Evolutionary conservation across 2,888 invertebrate species (phyloP), one percentile per base, ranked within the genome.

Genomic region (Pseudococcus longispinus): DNA sequence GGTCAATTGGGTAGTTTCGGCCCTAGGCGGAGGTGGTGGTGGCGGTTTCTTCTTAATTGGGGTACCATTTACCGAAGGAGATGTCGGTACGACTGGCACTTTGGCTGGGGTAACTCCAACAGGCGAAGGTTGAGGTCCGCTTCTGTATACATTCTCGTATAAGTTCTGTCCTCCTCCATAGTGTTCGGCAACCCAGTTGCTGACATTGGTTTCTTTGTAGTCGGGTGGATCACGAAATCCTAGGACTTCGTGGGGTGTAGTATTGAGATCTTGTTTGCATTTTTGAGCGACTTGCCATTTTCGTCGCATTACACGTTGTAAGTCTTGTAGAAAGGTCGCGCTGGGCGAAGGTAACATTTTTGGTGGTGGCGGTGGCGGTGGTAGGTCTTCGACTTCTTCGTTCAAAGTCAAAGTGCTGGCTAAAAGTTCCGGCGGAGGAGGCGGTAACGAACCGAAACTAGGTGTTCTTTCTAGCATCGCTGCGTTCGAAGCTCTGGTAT

Each of bases 241-340:
- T 9, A 97, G 93, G 2, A 97, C 97, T 90, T 97, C 96, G 90
- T 97, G 96, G 0, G 97, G 97, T 60, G 96, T 96, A 1, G 96
- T 96, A n/a, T 95, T 94, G 18, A 95, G 94, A 90, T 97, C 97
- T 32, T 95, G 91, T 91, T 96, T 96, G 90, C 97, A 96, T 90
- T 97, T 97, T 90, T 97, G 97, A 3, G 97, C 97, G 0, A 97
- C 96, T 90, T 96, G 96, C 96, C 96, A 96, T 90, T 97, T 97
- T 90, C 97, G 97, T 89, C 96, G 93, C 96, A 97, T 97, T 0
- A 97, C 97, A 85, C 97, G 92, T 90, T 97, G 97, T 83, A 97
- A 92, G 90, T 97, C 97, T 90, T 95, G 95, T 77, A 97, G 92
- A 90, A 97, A 89, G n/a, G 89, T 89, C 20, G 89, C 88, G 70